A percentile compares a stretch with the other conserved stretches of the same genome.
Evolutionary conservation across 2,888 invertebrate species (phyloP).

Genomic region (Furcula furcula): DNA sequence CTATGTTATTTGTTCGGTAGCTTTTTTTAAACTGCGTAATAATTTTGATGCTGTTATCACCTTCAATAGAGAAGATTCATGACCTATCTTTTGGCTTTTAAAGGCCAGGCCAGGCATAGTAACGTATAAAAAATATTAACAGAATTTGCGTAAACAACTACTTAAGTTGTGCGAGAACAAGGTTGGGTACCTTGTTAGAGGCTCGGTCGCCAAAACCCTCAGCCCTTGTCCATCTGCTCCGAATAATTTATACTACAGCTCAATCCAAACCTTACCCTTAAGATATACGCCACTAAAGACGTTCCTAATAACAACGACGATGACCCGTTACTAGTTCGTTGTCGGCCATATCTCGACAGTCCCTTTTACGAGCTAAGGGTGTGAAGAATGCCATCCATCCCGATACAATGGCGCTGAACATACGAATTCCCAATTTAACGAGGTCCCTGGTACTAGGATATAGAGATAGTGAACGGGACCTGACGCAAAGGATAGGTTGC

Average conservation of each 20-base stretch:
- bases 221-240: constrained; percentile 23
- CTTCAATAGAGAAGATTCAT: no score
- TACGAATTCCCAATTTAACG: constrained; percentile 39
- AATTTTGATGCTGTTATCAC: no score
- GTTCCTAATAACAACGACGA: constrained; percentile 43
- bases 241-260: constrained; percentile 31
- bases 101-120: no score
- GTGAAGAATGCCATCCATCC: constrained; percentile 47
- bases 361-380: constrained; percentile 51
- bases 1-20: no score
- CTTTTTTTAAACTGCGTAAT: no score
- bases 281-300: constrained; percentile 37
- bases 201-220: constrained; percentile 23
- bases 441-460: constrained; percentile 26
- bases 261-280: constrained; percentile 38
- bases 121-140: no score
- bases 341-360: constrained; percentile 39
- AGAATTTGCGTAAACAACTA: no score
- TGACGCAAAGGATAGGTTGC: constrained; percentile 16
- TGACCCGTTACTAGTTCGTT: constrained; percentile 38
- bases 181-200: constrained; percentile 17
- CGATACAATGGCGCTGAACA: constrained; percentile 40
- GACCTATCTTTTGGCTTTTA: no score
- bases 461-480: constrained; percentile 33
- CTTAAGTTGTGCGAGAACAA: no score